These are phyloP conservation scores for Pithys albifrons DNA, from an alignment of 2,113 vertebrate genomes.

Conservation along the genomic window DNA sequence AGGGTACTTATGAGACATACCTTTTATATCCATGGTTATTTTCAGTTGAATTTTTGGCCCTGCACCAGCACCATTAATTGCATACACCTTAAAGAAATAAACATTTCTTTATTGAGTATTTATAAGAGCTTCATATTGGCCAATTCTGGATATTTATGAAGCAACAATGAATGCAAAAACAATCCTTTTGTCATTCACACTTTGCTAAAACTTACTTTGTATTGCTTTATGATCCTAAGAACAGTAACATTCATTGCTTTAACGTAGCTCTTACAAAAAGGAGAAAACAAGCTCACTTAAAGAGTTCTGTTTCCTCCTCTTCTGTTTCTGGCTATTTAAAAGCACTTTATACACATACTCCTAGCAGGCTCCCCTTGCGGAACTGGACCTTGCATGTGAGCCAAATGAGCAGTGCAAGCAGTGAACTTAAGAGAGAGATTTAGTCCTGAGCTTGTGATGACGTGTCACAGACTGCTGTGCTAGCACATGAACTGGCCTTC, in stretches of 20 bases:
- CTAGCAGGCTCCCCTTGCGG: background rate
- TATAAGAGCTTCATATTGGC: background rate
- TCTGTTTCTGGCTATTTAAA: background rate
- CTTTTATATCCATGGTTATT: conserved; percentile 93
- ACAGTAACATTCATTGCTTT: background rate
- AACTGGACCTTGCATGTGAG: background rate
- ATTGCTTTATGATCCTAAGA: background rate
- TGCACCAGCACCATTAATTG: conserved; percentile 88
- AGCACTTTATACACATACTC: background rate
- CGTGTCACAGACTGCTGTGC: background rate
- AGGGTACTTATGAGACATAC: conserved; percentile 64
- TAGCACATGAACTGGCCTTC: background rate
- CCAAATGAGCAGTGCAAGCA: background rate
- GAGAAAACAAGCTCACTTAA: background rate
- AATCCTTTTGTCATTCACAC: background rate
- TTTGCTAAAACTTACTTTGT: background rate
- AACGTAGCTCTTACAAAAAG: background rate
- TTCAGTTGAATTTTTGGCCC: conserved; percentile 88
- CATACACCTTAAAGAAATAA: conserved; percentile 84
- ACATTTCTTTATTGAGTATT: background rate
- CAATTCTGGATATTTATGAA: background rate
- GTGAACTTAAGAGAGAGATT: background rate
- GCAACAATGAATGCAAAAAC: background rate
- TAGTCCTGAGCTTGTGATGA: background rate
- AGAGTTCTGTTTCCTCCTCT: background rate